These are phyloP conservation scores for Grantiella picta DNA, from an alignment of 2,113 vertebrate species.

Conservation along the genomic window DNA sequence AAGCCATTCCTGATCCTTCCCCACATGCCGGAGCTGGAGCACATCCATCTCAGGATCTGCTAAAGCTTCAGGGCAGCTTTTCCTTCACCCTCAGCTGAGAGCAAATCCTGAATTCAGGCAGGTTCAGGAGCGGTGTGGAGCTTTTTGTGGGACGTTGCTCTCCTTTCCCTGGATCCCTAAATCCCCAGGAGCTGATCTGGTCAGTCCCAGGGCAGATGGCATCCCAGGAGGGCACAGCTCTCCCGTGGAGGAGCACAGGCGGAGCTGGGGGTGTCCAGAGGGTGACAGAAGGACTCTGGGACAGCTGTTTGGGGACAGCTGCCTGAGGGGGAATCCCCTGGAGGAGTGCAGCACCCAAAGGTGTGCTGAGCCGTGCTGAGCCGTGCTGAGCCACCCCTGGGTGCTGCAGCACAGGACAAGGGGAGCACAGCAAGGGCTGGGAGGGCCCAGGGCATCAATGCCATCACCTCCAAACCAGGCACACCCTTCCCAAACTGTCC, in stretches of 20 bases:
- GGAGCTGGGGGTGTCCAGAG: not conserved
- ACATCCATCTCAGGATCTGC: not conserved
- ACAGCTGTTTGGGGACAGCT: not conserved
- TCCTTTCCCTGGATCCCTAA: not conserved
- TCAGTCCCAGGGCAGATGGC: accelerated
- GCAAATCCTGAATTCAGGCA: not conserved
- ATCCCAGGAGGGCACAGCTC: not conserved
- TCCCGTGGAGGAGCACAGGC: not conserved
- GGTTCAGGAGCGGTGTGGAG: not conserved
- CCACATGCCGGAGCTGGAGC: accelerated
- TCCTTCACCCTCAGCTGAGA: not conserved
- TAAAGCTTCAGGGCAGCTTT: not conserved
- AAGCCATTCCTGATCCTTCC: not conserved
- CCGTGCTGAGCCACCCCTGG: not conserved
- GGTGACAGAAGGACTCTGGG: not conserved
- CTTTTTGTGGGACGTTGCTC: not conserved
- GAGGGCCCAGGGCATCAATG: not conserved
- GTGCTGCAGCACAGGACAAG: not conserved
- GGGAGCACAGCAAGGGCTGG: not conserved
- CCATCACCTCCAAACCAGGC: not conserved
- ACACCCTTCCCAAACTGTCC: not conserved
- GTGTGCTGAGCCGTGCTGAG: not conserved
- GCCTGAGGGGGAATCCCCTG: too few species aligned
- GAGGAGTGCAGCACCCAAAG: not conserved
- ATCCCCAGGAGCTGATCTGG: not conserved